Evolutionary conservation across 2,797 vertebrate species (phyloP).

Genomic region (Eleutherodactylus coqui): DNA sequence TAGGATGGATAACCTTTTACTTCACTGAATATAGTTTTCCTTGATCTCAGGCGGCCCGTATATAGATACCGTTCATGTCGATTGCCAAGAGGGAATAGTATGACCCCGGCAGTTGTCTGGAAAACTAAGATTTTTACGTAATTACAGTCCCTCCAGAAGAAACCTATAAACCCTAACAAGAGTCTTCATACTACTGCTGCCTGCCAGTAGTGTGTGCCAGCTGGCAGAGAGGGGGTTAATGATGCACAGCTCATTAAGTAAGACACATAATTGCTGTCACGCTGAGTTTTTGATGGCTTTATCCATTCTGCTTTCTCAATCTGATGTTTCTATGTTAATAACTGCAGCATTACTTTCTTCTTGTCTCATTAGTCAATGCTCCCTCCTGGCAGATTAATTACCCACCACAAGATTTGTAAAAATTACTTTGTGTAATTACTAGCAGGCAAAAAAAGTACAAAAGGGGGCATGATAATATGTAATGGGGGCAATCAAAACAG

Average conservation of each 20-base stretch:
- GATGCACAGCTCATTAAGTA: conserved; percentile 27
- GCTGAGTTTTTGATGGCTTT: conserved; percentile 31
- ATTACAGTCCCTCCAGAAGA: neutral
- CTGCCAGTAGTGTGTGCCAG: neutral
- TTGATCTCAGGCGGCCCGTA: neutral
- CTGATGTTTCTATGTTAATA: conserved; percentile 10
- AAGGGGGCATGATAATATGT: neutral
- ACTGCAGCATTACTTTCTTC: conserved; percentile 30
- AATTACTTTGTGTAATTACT: neutral
- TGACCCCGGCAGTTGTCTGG: neutral
- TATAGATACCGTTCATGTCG: neutral
- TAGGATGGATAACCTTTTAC: too few species aligned
- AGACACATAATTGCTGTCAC: conserved; percentile 22
- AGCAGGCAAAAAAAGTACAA: neutral
- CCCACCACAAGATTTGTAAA: neutral
- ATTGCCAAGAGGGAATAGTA: neutral
- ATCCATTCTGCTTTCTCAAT: conserved; percentile 10
- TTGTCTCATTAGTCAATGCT: conserved; percentile 12
- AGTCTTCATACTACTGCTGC: neutral
- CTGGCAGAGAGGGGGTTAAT: conserved; percentile 1
- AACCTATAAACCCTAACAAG: neutral
- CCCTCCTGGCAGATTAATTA: conserved; percentile 18
- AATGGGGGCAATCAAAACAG: neutral
- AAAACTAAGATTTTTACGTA: neutral
- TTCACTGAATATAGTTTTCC: too few species aligned